Evolutionary conservation across 2,113 vertebrate species (phyloP).

Genomic region (Xyrauchen texanus): DNA sequence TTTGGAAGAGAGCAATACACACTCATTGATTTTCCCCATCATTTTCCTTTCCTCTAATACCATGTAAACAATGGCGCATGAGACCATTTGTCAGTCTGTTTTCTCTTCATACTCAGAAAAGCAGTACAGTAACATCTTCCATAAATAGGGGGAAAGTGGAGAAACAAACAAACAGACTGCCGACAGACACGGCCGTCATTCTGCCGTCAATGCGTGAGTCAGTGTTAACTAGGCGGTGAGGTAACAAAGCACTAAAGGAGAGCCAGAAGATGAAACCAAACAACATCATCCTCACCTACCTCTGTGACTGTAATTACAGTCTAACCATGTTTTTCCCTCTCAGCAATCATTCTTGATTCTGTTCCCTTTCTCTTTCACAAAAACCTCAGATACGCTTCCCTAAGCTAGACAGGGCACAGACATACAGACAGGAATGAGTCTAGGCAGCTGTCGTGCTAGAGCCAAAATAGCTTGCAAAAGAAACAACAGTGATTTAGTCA

Average conservation of each 20-base stretch:
- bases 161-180: conserved; percentile 20
- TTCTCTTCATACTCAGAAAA: conserved; percentile 21
- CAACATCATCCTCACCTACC: conserved; percentile 25
- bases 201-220: conserved; percentile 22
- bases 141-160: conserved; percentile 10
- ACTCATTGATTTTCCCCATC: not conserved
- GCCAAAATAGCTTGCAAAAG: conserved; percentile 11
- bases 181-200: conserved; percentile 9
- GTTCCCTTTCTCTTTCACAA: not conserved
- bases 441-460: conserved; percentile 13
- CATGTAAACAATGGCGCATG: conserved; percentile 18
- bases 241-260: not conserved
- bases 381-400: conserved; percentile 17
- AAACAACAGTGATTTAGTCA: conserved; percentile 28
- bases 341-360: conserved; percentile 9
- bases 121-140: not conserved
- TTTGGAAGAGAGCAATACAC: not conserved
- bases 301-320: conserved; percentile 36
- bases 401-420: conserved; percentile 5
- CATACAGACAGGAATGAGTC: not conserved
- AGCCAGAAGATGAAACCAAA: not conserved
- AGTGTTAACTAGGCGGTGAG: conserved; percentile 36
- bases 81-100: conserved; percentile 18
- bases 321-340: conserved; percentile 27
- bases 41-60: not conserved